phyloP scores from a whole-genome alignment of 2,888 invertebrate genomes.

The Thymelicus acteon region DNA sequence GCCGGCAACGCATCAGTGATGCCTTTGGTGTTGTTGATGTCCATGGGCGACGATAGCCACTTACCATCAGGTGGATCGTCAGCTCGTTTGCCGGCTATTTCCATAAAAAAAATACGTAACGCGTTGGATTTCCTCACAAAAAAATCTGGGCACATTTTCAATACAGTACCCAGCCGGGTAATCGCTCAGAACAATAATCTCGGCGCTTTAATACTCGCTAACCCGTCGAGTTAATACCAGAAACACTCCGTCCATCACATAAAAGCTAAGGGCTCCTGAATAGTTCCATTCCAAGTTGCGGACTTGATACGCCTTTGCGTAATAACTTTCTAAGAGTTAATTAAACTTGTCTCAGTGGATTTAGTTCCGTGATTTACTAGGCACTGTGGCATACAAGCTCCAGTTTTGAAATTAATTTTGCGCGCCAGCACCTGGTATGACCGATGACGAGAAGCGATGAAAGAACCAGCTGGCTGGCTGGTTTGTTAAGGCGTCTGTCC shows the following conservation, averaged over 20 bases:
- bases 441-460: neutral
- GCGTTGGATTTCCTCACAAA: neutral
- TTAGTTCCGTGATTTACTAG: conserved; percentile 63
- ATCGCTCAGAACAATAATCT: conserved; percentile 1
- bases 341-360: conserved; percentile 62
- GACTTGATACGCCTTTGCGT: conserved; percentile 41
- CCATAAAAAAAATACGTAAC: neutral
- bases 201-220: conserved; percentile 20
- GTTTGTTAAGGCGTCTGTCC: too few relatives aligned
- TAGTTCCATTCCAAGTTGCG: conserved; percentile 45
- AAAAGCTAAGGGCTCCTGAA: conserved; percentile 26
- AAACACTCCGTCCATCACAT: conserved; percentile 34
- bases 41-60: too few relatives aligned
- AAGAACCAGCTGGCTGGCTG: too few relatives aligned
- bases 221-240: conserved; percentile 38
- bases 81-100: neutral
- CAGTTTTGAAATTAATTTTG: conserved; percentile 62
- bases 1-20: too few relatives aligned
- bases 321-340: conserved; percentile 64
- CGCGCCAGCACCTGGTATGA: conserved; percentile 30
- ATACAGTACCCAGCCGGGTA: neutral
- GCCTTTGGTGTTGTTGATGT: too few relatives aligned
- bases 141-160: neutral
- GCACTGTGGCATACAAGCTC: conserved; percentile 48
- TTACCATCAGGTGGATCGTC: too few relatives aligned